Percentiles rank a stretch among this genome's conserved stretches.
Evolutionary conservation across 2,113 vertebrate genomes (phyloP).

Genomic region (Anarrhichthys ocellatus): DNA sequence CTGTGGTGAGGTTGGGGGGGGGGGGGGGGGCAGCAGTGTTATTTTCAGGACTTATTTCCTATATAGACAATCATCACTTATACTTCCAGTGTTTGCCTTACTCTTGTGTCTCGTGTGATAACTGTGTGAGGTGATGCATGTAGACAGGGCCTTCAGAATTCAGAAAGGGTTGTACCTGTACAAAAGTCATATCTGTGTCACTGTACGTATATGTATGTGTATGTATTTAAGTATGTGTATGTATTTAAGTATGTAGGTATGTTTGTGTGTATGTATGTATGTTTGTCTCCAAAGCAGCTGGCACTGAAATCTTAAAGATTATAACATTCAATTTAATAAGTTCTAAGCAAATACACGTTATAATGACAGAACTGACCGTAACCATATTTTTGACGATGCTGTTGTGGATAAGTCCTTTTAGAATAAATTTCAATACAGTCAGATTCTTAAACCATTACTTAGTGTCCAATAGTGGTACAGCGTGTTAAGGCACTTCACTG

Average conservation of each 20-base stretch:
- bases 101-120: constrained; percentile 65
- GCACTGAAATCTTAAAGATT: neutral
- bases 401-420: neutral
- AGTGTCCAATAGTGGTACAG: neutral
- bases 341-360: neutral
- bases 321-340: neutral
- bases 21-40: constrained; percentile 28
- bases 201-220: constrained; percentile 2
- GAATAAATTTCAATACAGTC: neutral
- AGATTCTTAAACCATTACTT: neutral
- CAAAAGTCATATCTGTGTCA: constrained; percentile 34
- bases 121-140: constrained; percentile 70
- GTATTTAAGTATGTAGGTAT: neutral
- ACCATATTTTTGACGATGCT: neutral
- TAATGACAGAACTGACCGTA: neutral
- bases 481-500: neutral
- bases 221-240: constrained; percentile 21
- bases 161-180: constrained; percentile 39
- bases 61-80: constrained; percentile 91
- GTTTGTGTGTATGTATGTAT: neutral
- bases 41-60: constrained; percentile 76
- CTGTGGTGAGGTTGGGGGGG: constrained; percentile 67
- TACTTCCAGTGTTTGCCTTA: constrained; percentile 96
- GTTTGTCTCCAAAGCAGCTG: neutral
- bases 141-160: constrained; percentile 54